Base-by-base conservation (phyloP, 2,888 invertebrate genomes). In the Hydrotaea diabolus region DNA sequence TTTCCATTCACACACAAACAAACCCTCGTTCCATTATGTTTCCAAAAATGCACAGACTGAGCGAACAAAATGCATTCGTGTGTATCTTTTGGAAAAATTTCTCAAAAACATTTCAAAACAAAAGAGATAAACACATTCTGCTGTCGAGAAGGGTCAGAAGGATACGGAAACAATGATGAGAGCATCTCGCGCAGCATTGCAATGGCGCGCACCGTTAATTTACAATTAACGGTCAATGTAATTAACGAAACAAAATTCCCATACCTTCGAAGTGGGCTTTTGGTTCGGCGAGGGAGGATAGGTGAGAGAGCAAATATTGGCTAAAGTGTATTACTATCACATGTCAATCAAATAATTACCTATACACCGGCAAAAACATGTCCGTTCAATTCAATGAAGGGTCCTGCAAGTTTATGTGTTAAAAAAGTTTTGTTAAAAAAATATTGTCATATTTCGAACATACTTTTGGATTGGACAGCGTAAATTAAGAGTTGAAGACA, bases 321-420 rank as follows among this genome's bases (percentile, higher is more conserved):
- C 66, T n/a, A 53, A 69, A 79, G 17, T 66, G 66, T 66, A 66
- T 69, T 43, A 39, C 26, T 57, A 79, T 79, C 79, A 66, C 55
- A 79, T 79, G 74, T 66, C 79, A 79, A 79, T 79, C 79, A 79
- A 23, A 59, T 59, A 59, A 59, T 59, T 59, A 59, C 59, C 59
- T 26, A 3, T 57, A 59, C 59, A 59, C 59, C 13, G 23, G 11
- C 3, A 5, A 15, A 23, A 59, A 59, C 2, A 59, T 59, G 59
- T 13, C 26, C 2, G 26, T 59, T 46, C 15, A 49, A 49, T n/a
- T n/a, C n/a, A 7, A 31, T 7, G 31, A 2, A 31, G 31, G 2
- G n/a, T n/a, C n/a, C n/a, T n/a, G n/a, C n/a, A n/a, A n/a, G n/a
- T n/a, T n/a, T n/a, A n/a, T n/a, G n/a, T n/a, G n/a, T n/a, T n/a